phyloP scores from a whole-genome alignment of 2,113 vertebrate genomes.

The Elachura formosa region DNA sequence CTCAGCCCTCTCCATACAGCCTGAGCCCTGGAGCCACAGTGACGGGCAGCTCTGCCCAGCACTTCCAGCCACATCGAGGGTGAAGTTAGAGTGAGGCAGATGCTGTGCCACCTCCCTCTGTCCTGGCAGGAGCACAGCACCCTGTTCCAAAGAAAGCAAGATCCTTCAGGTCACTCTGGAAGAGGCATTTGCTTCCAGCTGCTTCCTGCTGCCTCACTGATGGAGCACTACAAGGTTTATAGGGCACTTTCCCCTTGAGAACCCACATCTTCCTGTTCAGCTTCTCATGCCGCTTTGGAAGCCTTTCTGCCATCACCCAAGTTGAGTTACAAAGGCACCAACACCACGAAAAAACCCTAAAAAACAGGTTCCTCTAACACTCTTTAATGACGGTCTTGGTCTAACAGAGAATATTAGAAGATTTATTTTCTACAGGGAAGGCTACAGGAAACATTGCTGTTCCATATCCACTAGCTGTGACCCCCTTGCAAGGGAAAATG shows the following conservation, averaged over 20 bases:
- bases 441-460: background rate
- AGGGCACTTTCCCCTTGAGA: background rate
- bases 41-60: background rate
- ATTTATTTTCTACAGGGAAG: background rate
- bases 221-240: background rate
- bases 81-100: background rate
- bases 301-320: background rate
- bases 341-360: background rate
- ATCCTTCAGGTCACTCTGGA: background rate
- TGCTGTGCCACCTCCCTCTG: background rate
- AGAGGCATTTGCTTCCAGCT: background rate
- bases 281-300: background rate
- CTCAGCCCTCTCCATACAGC: background rate
- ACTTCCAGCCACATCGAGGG: rapidly evolving
- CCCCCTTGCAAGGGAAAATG: background rate
- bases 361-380: background rate
- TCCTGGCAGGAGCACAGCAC: background rate
- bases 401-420: background rate
- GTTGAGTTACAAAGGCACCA: background rate
- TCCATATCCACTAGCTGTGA: background rate
- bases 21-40: rapidly evolving
- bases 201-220: background rate
- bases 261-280: background rate
- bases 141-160: background rate
- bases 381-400: background rate